Evolutionary conservation across 2,888 invertebrate species (phyloP).

Genomic region (Clistopyga incitator): DNA sequence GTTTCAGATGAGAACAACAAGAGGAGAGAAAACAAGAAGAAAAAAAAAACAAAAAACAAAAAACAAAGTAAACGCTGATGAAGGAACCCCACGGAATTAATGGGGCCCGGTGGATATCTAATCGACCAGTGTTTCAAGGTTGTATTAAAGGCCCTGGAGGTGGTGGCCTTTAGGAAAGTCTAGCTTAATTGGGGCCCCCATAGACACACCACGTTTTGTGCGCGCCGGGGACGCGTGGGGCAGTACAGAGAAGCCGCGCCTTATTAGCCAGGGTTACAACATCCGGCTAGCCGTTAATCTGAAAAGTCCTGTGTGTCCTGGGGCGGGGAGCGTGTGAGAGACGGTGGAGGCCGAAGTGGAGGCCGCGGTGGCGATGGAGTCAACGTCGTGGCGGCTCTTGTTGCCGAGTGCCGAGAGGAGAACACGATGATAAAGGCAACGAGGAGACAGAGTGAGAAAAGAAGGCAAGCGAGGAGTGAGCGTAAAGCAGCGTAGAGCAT

Average conservation of each 20-base stretch:
- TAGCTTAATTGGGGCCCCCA: slow-evolving; percentile 82
- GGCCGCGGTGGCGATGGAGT: slow-evolving; percentile 68
- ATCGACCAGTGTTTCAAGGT: slow-evolving; percentile 75
- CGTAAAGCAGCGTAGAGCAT: slow-evolving; percentile 43
- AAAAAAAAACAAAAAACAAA: no score
- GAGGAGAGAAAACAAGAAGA: no score
- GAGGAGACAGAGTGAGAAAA: slow-evolving; percentile 44
- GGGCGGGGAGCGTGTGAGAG: slow-evolving; percentile 73
- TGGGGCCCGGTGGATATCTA: slow-evolving; percentile 77
- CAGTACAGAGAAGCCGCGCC: slow-evolving; percentile 73
- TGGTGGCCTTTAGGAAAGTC: slow-evolving; percentile 76
- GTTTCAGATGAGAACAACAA: background rate
- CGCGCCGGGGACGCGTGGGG: slow-evolving; percentile 66
- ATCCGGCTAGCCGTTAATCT: slow-evolving; percentile 82
- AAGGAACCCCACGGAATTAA: slow-evolving; percentile 76
- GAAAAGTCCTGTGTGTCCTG: slow-evolving; percentile 83
- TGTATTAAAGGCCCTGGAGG: slow-evolving; percentile 73
- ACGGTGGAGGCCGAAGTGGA: slow-evolving; percentile 63
- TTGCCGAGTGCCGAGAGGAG: slow-evolving; percentile 47
- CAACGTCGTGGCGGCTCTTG: slow-evolving; percentile 30
- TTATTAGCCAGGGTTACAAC: slow-evolving; percentile 82
- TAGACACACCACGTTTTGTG: slow-evolving; percentile 72
- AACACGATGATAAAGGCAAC: slow-evolving; percentile 25
- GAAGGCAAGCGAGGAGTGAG: slow-evolving; percentile 28
- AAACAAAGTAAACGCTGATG: slow-evolving; percentile 46